phyloP scores from a whole-genome alignment of 30 jellyfish, hydroid and myxozoan genomes.

The Rhopilema esculentum region DNA sequence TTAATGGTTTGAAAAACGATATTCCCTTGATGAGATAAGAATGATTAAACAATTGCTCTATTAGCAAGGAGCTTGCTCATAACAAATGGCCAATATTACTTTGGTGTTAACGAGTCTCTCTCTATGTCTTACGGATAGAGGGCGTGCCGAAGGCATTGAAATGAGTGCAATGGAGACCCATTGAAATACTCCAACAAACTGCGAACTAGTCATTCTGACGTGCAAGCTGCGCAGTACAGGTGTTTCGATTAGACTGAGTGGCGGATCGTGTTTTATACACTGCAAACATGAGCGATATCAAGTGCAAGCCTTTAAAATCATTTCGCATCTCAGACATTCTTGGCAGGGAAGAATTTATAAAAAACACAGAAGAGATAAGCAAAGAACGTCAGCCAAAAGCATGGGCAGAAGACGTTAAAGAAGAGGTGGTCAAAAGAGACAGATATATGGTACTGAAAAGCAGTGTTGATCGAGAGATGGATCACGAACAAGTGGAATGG shows the following conservation, averaged over 20 bases:
- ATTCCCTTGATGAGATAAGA: conserved; percentile 9
- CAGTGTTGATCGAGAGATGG: background rate
- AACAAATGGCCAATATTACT: conserved; percentile 15
- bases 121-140: background rate
- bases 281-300: background rate
- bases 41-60: background rate
- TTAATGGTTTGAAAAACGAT: background rate
- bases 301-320: conserved; percentile 14
- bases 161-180: background rate
- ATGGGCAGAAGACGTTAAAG: background rate
- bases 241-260: background rate
- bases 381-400: background rate
- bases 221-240: background rate
- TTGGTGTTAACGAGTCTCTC: conserved; percentile 20
- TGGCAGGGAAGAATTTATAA: conserved; percentile 9
- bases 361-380: background rate
- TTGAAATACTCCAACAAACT: background rate
- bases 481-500: background rate
- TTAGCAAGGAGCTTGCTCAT: conserved; percentile 2
- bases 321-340: conserved; percentile 56
- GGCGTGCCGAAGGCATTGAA: conserved; percentile 27
- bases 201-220: background rate
- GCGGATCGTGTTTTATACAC: background rate
- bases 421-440: background rate
- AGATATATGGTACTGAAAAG: background rate